Evolutionary conservation across 1,140 invertebrate genomes (phyloP).

Genomic region (Macrobrachium rosenbergii): DNA sequence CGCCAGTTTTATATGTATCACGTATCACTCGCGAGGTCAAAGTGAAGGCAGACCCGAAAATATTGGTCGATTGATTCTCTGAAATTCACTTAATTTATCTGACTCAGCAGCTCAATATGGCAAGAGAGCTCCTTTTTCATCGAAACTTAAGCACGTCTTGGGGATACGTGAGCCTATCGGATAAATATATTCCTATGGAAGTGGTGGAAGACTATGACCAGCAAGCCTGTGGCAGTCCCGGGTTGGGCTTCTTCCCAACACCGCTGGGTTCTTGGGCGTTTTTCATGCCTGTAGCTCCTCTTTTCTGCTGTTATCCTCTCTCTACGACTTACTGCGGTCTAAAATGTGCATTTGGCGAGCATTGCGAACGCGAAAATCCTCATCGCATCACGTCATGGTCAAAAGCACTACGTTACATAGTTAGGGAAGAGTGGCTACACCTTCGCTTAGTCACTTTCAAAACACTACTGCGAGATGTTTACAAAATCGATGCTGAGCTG

Average conservation of each 20-base stretch:
- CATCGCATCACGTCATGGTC: slow-evolving; percentile 48
- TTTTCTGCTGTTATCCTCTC: neutral
- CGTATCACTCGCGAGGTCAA: too few species aligned
- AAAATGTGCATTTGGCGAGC: neutral
- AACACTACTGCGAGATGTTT: slow-evolving; percentile 36
- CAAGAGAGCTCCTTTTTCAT: too few species aligned
- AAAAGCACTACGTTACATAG: slow-evolving; percentile 39
- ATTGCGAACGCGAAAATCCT: slow-evolving; percentile 30
- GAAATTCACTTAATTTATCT: too few species aligned
- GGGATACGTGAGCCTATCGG: too few species aligned
- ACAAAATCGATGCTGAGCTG: slow-evolving; percentile 45
- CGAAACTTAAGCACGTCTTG: too few species aligned
- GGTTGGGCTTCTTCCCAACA: slow-evolving; percentile 31
- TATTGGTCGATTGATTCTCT: too few species aligned
- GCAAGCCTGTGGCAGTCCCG: neutral
- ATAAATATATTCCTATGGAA: too few species aligned
- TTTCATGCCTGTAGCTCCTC: slow-evolving; percentile 28
- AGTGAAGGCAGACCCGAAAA: too few species aligned
- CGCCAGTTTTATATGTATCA: too few species aligned
- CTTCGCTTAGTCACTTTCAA: slow-evolving; percentile 1
- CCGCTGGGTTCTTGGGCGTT: slow-evolving; percentile 31
- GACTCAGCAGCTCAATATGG: too few species aligned
- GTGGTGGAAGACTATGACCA: too few species aligned
- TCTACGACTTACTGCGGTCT: neutral
- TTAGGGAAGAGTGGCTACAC: slow-evolving; percentile 1